Evolutionary conservation across 1,140 invertebrate species (phyloP).

Genomic region (Sminthurides bifidus): DNA sequence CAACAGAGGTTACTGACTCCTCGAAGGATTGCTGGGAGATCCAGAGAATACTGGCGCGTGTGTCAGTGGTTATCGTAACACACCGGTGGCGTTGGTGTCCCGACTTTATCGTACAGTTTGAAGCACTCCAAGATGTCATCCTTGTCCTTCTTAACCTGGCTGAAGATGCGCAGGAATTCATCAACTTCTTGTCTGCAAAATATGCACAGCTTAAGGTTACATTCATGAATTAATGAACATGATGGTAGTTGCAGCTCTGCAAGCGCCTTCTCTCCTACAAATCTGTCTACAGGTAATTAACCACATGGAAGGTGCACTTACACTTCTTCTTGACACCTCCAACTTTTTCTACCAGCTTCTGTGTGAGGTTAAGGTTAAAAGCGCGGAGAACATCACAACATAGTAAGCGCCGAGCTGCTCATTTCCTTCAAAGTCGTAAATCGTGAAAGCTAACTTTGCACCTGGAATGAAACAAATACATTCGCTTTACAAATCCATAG

Average conservation of each 20-base stretch:
- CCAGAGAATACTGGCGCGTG: too few species aligned
- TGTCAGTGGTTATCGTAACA: too few species aligned
- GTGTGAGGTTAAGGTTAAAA: conserved; percentile 84
- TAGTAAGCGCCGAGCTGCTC: conserved; percentile 70
- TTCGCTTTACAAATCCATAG: too few species aligned
- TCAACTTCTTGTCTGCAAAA: conserved; percentile 68
- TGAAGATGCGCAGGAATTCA: conserved; percentile 97
- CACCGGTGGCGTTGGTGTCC: too few species aligned
- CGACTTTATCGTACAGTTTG: conserved; percentile 97
- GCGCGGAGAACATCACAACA: conserved; percentile 80
- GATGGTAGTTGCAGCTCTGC: neutral
- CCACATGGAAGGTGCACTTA: conserved; percentile 39
- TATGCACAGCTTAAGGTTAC: too few species aligned
- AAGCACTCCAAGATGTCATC: conserved; percentile 99
- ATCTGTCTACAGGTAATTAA: neutral
- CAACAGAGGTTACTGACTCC: too few species aligned
- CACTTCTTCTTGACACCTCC: conserved; percentile 93
- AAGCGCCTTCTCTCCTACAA: neutral
- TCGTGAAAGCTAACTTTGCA: conserved; percentile 73
- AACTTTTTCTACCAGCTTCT: conserved; percentile 76
- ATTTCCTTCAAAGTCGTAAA: conserved; percentile 73
- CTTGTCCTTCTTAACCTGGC: conserved; percentile 91
- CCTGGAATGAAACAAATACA: conserved; percentile 40
- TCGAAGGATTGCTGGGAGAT: too few species aligned
- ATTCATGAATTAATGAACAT: neutral